Conservation (phyloP, 2,113 vertebrate species). For the Zeus faber region DNA sequence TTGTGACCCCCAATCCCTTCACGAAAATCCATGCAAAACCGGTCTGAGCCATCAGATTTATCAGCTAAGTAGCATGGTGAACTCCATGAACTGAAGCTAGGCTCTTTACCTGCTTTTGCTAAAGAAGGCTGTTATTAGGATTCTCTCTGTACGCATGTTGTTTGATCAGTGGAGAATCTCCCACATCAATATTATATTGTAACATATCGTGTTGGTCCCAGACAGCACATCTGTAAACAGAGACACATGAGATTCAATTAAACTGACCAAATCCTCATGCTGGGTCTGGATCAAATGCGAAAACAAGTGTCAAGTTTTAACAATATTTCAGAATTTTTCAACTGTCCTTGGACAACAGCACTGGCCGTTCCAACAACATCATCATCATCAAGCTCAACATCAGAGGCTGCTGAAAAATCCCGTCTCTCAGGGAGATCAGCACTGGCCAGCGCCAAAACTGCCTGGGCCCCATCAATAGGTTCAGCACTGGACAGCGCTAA, state of each 20-base stretch:
- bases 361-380: background rate
- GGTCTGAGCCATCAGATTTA: background rate
- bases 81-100: background rate
- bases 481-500: background rate
- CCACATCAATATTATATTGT: slow-evolving; percentile 1
- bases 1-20: background rate
- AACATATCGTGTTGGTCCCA: background rate
- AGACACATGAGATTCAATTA: slow-evolving; percentile 20
- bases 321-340: background rate
- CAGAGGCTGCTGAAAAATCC: background rate
- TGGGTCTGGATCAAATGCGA: background rate
- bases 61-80: background rate
- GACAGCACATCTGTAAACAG: slow-evolving; percentile 52
- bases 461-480: background rate
- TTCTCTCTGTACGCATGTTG: slow-evolving; percentile 4
- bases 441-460: background rate
- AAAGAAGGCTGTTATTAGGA: background rate
- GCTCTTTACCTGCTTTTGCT: background rate
- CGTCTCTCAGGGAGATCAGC: background rate
- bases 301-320: background rate
- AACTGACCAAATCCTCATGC: background rate
- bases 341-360: background rate
- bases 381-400: too few species aligned
- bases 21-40: slow-evolving; percentile 4
- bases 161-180: background rate